Base-by-base conservation (phyloP, 2,797 vertebrate genomes). In the Picus viridis region DNA sequence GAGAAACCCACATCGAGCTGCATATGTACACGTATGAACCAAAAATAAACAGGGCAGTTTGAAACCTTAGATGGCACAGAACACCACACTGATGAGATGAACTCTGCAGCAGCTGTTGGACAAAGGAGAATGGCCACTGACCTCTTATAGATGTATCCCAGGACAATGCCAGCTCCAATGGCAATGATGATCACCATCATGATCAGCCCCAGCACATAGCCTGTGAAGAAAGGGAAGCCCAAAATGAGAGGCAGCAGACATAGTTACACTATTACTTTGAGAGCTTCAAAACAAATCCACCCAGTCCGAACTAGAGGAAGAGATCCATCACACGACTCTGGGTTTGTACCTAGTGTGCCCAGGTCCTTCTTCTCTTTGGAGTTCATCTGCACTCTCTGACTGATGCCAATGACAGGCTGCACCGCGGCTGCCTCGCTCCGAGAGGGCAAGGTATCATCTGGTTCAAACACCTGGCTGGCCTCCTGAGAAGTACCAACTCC, bases 331-430 rank as follows among this genome's bases (percentile, higher is more conserved):
- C 3, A 1, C 1, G 7, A 78, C 47, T 32, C 76, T 45, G 24
- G 14, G 23, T 57, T 80, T 27, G 53, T 93, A 95, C 93, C 99
- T 64, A 98, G 65, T 14, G 96, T 97, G 74, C 99, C 99, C 2
- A 99, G 97, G 96, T 99, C 99, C 94, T 99, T 99, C 92, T 99
- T 99, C 92, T 98, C 98, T 72, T 98, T 98, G 62, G 99, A 97
- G 64, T 97, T 98, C 69, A 97, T 98, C 86, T 96, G 98, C 34
- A 99, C 99, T 51, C 98, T 97, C 97, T 99, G 99, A 85, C 98
- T 99, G 97, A 99, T 98, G 16, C 98, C 99, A 80, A 99, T 96
- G 76, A 99, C 97, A 0, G 99, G 98, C 97, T 99, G 98, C 85
- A 98, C 98, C 0, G 97, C 98, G 1, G 97, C 98, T 2, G 96